Conservation (phyloP, 2,888 invertebrate genomes). For the Rotaria sp. region DNA sequence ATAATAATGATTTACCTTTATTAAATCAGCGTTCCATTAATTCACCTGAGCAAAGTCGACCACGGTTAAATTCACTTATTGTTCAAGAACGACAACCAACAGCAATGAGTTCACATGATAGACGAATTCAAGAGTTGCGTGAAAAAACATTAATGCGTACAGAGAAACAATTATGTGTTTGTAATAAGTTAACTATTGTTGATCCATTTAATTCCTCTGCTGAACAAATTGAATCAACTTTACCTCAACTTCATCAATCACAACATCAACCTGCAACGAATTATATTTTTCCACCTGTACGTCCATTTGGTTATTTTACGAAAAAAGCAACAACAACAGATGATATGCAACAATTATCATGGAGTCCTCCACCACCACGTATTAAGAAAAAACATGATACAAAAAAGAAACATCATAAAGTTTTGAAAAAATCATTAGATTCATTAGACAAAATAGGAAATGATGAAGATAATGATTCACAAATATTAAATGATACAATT, state of each 20-base stretch:
- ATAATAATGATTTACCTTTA: background rate
- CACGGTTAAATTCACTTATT: background rate
- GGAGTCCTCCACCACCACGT: background rate
- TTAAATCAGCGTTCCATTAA: background rate
- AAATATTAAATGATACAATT: background rate
- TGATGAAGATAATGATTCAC: background rate
- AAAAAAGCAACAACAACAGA: background rate
- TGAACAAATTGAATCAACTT: background rate
- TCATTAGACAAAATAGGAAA: background rate
- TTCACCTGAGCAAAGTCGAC: background rate
- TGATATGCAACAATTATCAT: background rate
- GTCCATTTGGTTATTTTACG: constrained; percentile 22
- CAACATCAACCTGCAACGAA: background rate
- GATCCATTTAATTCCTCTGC: background rate
- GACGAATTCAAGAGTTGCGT: background rate
- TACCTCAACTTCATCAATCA: background rate
- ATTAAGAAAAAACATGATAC: background rate
- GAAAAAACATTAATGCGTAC: background rate
- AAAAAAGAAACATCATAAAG: background rate
- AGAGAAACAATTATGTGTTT: constrained; percentile 15
- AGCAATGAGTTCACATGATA: background rate
- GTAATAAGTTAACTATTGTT: constrained; percentile 16
- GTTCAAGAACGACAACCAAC: background rate
- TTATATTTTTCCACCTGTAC: constrained; percentile 26
- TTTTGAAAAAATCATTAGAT: background rate